A percentile compares a stretch with the other conserved stretches of the same genome.
Evolutionary conservation across 2,797 vertebrate species (phyloP).

Genomic region (Poeciliopsis gracilis): DNA sequence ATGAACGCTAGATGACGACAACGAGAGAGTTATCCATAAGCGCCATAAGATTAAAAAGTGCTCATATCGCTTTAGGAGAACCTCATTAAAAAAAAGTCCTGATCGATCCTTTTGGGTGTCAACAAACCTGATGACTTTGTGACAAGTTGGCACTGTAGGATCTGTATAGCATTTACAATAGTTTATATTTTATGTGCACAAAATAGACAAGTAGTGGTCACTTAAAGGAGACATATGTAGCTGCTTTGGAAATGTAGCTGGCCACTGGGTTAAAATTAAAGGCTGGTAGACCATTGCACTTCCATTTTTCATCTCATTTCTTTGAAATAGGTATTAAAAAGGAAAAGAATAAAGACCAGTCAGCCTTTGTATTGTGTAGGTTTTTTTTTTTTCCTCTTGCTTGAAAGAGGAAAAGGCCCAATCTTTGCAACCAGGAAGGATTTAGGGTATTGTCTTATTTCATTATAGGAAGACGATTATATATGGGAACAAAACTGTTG

Average conservation of each 20-base stretch:
- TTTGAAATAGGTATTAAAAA: constrained; percentile 58
- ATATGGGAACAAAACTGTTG: constrained; percentile 68
- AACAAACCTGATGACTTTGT: constrained; percentile 59
- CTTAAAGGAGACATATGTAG: constrained; percentile 78
- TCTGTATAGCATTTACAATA: constrained; percentile 76
- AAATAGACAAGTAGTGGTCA: constrained; percentile 76
- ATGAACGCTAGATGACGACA: not conserved
- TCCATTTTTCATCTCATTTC: constrained; percentile 82
- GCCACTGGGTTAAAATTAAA: constrained; percentile 77
- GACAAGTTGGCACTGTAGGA: constrained; percentile 70
- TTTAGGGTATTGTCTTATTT: constrained; percentile 72
- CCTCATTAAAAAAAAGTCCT: not conserved
- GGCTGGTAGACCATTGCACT: constrained; percentile 79
- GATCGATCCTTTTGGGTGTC: constrained; percentile 61
- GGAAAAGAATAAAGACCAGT: constrained; percentile 64
- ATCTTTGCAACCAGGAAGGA: constrained; percentile 69
- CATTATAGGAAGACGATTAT: constrained; percentile 60
- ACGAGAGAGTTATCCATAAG: not conserved
- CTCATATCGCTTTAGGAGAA: not conserved
- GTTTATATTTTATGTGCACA: constrained; percentile 80
- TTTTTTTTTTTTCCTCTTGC: constrained; percentile 73
- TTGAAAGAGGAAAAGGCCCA: constrained; percentile 66
- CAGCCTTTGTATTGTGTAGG: constrained; percentile 77
- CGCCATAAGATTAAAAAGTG: not conserved
- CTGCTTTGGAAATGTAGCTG: constrained; percentile 80